Percentiles rank a stretch among this genome's conserved stretches.
phyloP scores from a whole-genome alignment of 2,888 invertebrate species.

The Ectobius pallidus region DNA sequence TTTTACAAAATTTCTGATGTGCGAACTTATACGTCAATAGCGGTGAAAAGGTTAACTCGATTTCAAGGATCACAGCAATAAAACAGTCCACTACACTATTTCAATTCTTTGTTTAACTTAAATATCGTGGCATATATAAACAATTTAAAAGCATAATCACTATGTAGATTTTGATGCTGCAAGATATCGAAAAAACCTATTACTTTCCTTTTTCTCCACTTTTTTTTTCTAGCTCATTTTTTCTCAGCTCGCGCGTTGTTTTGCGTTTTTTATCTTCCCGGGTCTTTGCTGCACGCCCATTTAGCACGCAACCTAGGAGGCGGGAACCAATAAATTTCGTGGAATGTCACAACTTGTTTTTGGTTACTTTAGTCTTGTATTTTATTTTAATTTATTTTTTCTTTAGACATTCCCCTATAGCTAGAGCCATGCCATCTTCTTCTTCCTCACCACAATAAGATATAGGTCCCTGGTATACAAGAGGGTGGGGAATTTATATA shows the following conservation, averaged over 20 bases:
- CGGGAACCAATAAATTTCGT: conserved; percentile 19
- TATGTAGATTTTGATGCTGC: conserved; percentile 3
- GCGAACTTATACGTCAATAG: too few species aligned
- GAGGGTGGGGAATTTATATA: conserved; percentile 5
- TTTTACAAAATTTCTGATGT: too few species aligned
- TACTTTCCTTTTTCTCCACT: not conserved
- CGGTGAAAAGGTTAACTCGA: too few species aligned
- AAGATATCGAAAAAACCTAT: not conserved
- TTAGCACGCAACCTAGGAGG: conserved; percentile 14
- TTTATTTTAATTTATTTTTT: conserved; percentile 23
- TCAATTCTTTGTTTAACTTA: conserved; percentile 3
- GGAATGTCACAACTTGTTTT: conserved; percentile 23
- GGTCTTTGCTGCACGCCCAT: conserved; percentile 9
- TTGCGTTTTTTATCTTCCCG: not conserved
- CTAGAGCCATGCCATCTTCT: conserved; percentile 1
- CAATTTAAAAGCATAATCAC: conserved; percentile 9
- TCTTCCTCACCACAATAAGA: conserved; percentile 6
- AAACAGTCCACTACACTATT: too few species aligned
- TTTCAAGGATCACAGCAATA: too few species aligned
- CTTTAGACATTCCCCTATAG: not conserved
- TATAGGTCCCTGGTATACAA: not conserved
- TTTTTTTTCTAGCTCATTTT: not conserved
- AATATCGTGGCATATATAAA: not conserved
- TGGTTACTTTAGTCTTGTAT: conserved; percentile 17
- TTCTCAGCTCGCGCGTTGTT: not conserved